Evolutionary conservation across 2,888 invertebrate species (phyloP), one percentile per base, ranked within the genome.

Genomic region (Cremastobaeus sp.): DNA sequence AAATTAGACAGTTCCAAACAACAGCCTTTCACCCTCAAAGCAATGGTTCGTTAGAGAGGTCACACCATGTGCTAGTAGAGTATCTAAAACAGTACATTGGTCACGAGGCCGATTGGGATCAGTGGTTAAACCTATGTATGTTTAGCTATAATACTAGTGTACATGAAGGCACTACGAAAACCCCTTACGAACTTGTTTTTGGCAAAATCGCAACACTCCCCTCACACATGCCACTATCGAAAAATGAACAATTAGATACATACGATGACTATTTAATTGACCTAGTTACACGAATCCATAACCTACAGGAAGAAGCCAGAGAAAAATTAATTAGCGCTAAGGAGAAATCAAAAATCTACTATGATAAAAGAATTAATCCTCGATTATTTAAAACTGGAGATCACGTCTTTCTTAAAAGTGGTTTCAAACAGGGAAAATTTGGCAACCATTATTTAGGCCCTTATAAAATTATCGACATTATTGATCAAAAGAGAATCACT

Each of bases 11-110:
- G n/a, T 30, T 30, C 5, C 12, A 41, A 30, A 55, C 41, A 8
- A 41, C 55, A 4, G 17, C 55, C 0, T 55, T 41, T 4, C 55
- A 55, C 8, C 55, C 55, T 0, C 55, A 55, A 30, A 15, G 30
- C 1, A 55, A 55, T 11, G 55, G 55, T 2, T 41, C 30, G 0
- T 14, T 55, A 2, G 41, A 55, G 18, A 55, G 55, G 32, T 28
- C 39, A 2, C 55, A 55, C 18, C 55, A 55, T 6, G 41, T 41
- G 5, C 32, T 55, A 32, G 11, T n/a, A n/a, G n/a, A n/a, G n/a
- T 32, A 32, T n/a, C 12, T 43, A 8, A 43, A 32, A 32, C 34
- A 32, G 3, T 32, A 32, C n/a, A 32, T 32, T 3, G 5, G 11
- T 3, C 9, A 32, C 11, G 34, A 32, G 3, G 3, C 34, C 5